Base-by-base conservation (phyloP, 1,140 invertebrate genomes). In the Micrasema minimum region DNA sequence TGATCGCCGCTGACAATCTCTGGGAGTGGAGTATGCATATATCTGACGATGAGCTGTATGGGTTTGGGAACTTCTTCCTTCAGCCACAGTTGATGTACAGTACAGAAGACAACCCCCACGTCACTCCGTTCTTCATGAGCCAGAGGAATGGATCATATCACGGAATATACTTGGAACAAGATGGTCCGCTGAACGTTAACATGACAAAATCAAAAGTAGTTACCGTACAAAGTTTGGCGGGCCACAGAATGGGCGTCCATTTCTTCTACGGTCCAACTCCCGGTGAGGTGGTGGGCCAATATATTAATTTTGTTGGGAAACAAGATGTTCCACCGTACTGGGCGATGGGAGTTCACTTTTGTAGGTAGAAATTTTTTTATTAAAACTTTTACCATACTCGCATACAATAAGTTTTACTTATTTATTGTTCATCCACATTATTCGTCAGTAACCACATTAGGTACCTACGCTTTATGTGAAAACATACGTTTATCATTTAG, bases 1-100 rank as follows among this genome's bases (percentile, higher is more conserved):
- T 82, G 0, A 83, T 85, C 18, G 76, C 51, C 20, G 81, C 79
- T n/a, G 75, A 83, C 31, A 74, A 77, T 14, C 83, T 81, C 64
- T 83, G 80, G 80, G 82, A 85, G 75, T 82, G 80, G 79, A 79
- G 78, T 5, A 72, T 85, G 7, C 75, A 80, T 38, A 35, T 85
- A 9, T 75, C 71, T 1, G 71, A 71, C 41, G 67, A 77, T 9
- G 61, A 71, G 9, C 37, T 81, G 18, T 80, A 79, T 66, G 80
- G 80, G 22, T 61, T 82, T 14, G 79, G 76, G 20, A 59, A 77
- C 51, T 48, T 77, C 18, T 69, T 72, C n/a, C 72, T 80, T 10
- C 38, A 72, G 12, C 31, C 46, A 5, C 77, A 77, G 75, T 72
- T 80, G 7, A 72, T 81, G 61, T 82, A 82, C 66, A 78, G 77